phyloP scores from a whole-genome alignment of 2,888 invertebrate genomes.

The Cactoblastis cactorum region DNA sequence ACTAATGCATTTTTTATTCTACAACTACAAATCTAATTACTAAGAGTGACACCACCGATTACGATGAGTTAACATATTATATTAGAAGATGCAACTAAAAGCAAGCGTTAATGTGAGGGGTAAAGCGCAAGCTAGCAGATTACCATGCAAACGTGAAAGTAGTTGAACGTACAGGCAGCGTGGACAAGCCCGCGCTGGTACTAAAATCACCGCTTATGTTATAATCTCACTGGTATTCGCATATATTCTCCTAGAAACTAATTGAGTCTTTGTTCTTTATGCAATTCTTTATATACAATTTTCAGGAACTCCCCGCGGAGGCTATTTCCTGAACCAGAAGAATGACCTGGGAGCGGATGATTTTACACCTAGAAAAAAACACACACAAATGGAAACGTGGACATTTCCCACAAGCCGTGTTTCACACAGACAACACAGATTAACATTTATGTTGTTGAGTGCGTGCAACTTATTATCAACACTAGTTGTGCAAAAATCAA shows the following conservation, averaged over 20 bases:
- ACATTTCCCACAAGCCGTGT: slow-evolving; percentile 53
- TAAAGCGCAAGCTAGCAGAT: slow-evolving; percentile 27
- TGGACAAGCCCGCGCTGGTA: slow-evolving; percentile 69
- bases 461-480: slow-evolving; percentile 24
- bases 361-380: slow-evolving; percentile 78
- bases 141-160: slow-evolving; percentile 56
- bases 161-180: slow-evolving; percentile 68
- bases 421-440: slow-evolving; percentile 13
- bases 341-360: slow-evolving; percentile 78
- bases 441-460: slow-evolving; percentile 22
- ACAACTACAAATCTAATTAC: neutral
- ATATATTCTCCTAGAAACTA: slow-evolving; percentile 70
- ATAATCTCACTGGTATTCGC: slow-evolving; percentile 78
- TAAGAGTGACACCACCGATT: neutral
- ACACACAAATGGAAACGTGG: slow-evolving; percentile 66
- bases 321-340: slow-evolving; percentile 79
- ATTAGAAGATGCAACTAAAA: neutral
- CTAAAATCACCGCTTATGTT: slow-evolving; percentile 76
- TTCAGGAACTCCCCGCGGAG: slow-evolving; percentile 69
- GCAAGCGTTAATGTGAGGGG: slow-evolving; percentile 23
- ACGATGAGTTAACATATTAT: neutral
- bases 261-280: slow-evolving; percentile 78
- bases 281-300: slow-evolving; percentile 68
- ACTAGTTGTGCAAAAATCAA: slow-evolving; percentile 23
- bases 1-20: neutral